These are phyloP conservation scores for Ctenosaura bakeri DNA, from an alignment of 2,797 vertebrate genomes.

Conservation along the genomic window DNA sequence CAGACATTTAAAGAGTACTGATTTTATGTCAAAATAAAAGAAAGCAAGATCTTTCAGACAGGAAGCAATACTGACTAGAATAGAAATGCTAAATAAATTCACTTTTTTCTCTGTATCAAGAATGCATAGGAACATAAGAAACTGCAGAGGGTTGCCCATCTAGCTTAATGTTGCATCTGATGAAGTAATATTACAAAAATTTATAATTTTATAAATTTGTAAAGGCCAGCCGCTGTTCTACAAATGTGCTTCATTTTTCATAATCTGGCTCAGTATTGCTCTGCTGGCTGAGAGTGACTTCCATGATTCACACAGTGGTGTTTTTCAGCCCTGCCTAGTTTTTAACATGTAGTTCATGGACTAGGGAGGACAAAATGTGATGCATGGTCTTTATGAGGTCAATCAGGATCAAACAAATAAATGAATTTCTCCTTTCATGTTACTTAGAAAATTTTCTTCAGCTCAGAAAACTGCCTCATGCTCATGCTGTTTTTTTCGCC, in stretches of 20 bases:
- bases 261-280: not conserved
- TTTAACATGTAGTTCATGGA: too few species aligned
- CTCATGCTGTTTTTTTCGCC: too few species aligned
- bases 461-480: too few species aligned
- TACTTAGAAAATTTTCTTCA: too few species aligned
- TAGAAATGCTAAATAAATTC: not conserved
- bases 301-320: not conserved
- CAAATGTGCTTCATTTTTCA: not conserved
- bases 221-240: not conserved
- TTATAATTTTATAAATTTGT: not conserved
- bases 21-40: conserved; percentile 60
- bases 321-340: not conserved
- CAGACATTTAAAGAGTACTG: conserved; percentile 38
- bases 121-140: not conserved
- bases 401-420: too few species aligned
- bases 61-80: not conserved
- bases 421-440: too few species aligned
- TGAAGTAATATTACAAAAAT: not conserved
- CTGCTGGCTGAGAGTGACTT: not conserved
- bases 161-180: not conserved
- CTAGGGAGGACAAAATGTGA: too few species aligned
- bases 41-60: conserved; percentile 54
- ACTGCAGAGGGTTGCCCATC: not conserved
- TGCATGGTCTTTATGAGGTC: too few species aligned
- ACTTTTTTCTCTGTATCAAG: not conserved